Conservation (phyloP, 2,113 vertebrate species). For the Tragelaphus buxtoni region DNA sequence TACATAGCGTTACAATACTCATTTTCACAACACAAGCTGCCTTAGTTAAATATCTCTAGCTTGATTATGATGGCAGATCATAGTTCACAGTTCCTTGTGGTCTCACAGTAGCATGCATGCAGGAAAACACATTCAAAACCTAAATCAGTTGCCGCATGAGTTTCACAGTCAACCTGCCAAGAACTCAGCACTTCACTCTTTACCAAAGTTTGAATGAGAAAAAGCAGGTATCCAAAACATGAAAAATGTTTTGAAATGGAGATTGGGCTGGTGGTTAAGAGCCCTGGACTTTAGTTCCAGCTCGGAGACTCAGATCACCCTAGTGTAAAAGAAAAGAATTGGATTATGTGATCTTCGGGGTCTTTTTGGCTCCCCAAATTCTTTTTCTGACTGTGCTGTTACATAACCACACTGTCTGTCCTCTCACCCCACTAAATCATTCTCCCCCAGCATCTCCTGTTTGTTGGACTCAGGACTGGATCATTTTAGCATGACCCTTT, state of each 20-base stretch:
- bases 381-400: not conserved
- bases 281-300: not conserved
- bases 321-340: not conserved
- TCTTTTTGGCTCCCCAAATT: not conserved
- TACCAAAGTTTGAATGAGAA: conserved; percentile 10
- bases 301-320: not conserved
- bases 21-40: conserved; percentile 44
- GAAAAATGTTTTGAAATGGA: conserved; percentile 5
- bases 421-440: not conserved
- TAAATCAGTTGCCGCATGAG: conserved; percentile 9
- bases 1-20: not conserved
- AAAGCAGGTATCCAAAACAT: not conserved
- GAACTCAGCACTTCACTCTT: conserved; percentile 49
- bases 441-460: not conserved
- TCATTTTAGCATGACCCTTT: not conserved
- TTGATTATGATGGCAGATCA: conserved; percentile 51
- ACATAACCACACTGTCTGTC: not conserved
- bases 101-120: not conserved
- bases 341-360: not conserved
- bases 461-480: not conserved
- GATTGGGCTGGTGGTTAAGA: not conserved
- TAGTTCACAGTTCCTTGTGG: conserved; percentile 38
- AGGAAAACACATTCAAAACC: not conserved
- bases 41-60: conserved; percentile 44
- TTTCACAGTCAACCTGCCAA: conserved; percentile 46